Percentiles rank a stretch among this genome's conserved stretches.
phyloP scores from a whole-genome alignment of 1,140 invertebrate species.

The Philotrypesis tridentata region DNA sequence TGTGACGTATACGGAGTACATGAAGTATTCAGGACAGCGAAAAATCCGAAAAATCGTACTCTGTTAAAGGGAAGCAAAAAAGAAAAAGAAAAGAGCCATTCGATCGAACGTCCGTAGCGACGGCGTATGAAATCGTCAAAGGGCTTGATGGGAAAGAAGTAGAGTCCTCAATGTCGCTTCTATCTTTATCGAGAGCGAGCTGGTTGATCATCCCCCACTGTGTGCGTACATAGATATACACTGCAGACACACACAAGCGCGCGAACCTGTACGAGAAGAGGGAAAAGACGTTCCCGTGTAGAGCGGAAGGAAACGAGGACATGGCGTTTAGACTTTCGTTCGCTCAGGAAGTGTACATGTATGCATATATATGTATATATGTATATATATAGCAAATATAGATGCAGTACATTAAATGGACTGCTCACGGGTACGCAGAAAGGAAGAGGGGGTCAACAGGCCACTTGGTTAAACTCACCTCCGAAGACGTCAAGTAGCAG shows the following conservation, averaged over 20 bases:
- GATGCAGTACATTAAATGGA: neutral
- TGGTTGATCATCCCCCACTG: neutral
- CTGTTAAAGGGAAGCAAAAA: neutral
- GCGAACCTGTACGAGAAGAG: neutral
- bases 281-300: constrained; percentile 1
- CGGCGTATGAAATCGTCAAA: constrained; percentile 38
- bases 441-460: constrained; percentile 33
- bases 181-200: constrained; percentile 24
- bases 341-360: neutral
- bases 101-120: constrained; percentile 4
- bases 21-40: neutral
- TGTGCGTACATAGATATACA: neutral
- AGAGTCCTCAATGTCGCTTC: constrained; percentile 30
- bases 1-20: neutral
- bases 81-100: neutral
- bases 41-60: neutral
- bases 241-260: neutral
- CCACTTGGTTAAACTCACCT: constrained; percentile 81
- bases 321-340: neutral
- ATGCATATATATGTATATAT: neutral
- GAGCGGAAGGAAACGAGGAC: neutral
- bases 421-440: neutral
- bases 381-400: neutral
- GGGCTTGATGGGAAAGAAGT: constrained; percentile 13
- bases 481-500: constrained; percentile 94